These are phyloP conservation scores for Corticium candelabrum DNA, from an alignment of 37 sponge, comb jelly and placozoan genomes.

Conservation along the genomic window DNA sequence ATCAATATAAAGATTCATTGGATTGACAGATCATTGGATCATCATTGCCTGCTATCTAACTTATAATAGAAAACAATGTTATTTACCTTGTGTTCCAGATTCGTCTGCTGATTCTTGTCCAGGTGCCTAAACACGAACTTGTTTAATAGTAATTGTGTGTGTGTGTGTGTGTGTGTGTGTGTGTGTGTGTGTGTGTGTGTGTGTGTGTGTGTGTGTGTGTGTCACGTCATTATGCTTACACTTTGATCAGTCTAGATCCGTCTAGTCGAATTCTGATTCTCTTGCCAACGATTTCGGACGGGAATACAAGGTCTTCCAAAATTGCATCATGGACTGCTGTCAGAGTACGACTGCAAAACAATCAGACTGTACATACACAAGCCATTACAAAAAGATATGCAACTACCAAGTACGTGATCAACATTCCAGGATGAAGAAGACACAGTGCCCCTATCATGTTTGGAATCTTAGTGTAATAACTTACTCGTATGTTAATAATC, in stretches of 20 bases:
- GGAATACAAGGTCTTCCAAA: slow-evolving; percentile 89
- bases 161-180: too few relatives aligned
- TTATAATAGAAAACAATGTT: too few relatives aligned
- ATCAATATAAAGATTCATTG: background rate
- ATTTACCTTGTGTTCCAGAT: slow-evolving; percentile 79
- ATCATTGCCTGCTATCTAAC: background rate
- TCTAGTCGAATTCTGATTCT: slow-evolving; percentile 81
- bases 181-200: too few relatives aligned
- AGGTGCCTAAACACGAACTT: slow-evolving; percentile 61
- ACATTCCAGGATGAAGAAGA: too few relatives aligned
- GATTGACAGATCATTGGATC: slow-evolving; percentile 2
- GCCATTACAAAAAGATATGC: background rate
- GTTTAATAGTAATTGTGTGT: too few relatives aligned
- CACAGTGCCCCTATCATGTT: background rate
- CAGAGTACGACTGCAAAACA: slow-evolving; percentile 73
- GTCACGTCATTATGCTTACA: too few relatives aligned
- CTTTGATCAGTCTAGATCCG: slow-evolving; percentile 81
- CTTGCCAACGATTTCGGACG: slow-evolving; percentile 92
- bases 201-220: too few relatives aligned
- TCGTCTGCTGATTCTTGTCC: slow-evolving; percentile 78
- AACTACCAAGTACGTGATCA: background rate
- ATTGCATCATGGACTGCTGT: slow-evolving; percentile 93
- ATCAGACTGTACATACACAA: too few relatives aligned
- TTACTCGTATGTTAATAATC: too few relatives aligned
- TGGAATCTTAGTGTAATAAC: too few relatives aligned